Evolutionary conservation across 2,888 invertebrate genomes (phyloP), one percentile per base, ranked within the genome.

Genomic region (Latheticus oryzae): DNA sequence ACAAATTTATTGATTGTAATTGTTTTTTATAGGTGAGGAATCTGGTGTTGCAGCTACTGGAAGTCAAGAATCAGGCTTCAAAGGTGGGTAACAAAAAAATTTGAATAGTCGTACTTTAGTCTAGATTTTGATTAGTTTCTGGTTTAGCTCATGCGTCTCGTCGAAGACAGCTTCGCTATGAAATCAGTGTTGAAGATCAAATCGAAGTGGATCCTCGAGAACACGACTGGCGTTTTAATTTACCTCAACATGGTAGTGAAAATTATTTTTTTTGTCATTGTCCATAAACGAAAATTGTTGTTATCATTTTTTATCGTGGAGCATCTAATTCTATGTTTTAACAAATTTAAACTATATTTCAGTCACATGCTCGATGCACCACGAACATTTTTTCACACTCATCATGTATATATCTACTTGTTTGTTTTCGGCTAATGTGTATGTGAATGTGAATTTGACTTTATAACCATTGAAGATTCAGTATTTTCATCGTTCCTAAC

Each of bases 221-320:
- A 76, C 82, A 82, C 74, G 82, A 82, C 75, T 82, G 82, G 82
- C 78, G 81, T 57, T 81, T 81, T 79, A 77, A 79, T 74, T 77
- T 81, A 70, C 74, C 76, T 66, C 70, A 73, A 76, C 72, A 79
- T 77, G 78, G 79, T 79, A 78, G 75, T 69, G 74, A 75, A n/a
- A n/a, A n/a, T n/a, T n/a, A n/a, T n/a, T n/a, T 12, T 15, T 52
- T 45, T 7, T 38, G 5, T 32, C 52, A 13, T 19, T 13, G n/a
- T 42, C 7, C n/a, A n/a, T n/a, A n/a, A n/a, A n/a, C n/a, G n/a
- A n/a, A n/a, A n/a, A n/a, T n/a, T 33, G 42, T 42, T 33, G 5
- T 50, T 38, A 11, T 13, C 12, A 12, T 28, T 28, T 24, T 24
- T n/a, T n/a, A n/a, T 47, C 38, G 38, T 51, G 51, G 24, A 19